Evolutionary conservation across 2,113 vertebrate species (phyloP), one percentile per base, ranked within the genome.

Genomic region (Andinoacara biseriatus): DNA sequence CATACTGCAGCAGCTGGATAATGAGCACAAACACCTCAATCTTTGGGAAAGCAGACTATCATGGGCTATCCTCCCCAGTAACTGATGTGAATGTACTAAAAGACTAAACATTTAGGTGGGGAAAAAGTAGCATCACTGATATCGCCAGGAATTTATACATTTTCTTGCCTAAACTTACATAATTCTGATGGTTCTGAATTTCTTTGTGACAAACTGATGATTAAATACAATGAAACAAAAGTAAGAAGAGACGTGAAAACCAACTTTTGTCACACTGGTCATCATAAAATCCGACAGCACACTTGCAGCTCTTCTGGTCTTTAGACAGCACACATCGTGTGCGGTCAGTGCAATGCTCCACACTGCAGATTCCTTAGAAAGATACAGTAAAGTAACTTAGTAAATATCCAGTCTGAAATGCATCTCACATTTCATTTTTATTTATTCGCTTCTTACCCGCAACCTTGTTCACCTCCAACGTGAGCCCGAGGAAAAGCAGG

Each of bases 221-320:
- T 11, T 5, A 14, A 29, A 18, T 11, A 35, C 0, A 57, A 22
- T 18, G 22, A 58, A 40, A 20, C 40, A 0, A 43, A 0, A 2
- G 24, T 5, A 10, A 80, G 26, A 33, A 11, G 9, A 0, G 10
- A 35, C 46, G 17, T 15, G 5, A 56, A 26, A 3, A 0, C 74
- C n/a, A 89, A 95, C 95, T 81, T 92, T 90, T 92, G 61, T 94
- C 94, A 83, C 95, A 96, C 1, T 29, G 61, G 76, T 95, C 92
- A 7, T 82, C 90, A 74, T 95, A 96, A 85, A 89, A 94, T 1
- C 92, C 93, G 2, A 7, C 3, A 15, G 62, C 61, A 38, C 95
- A 96, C 33, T 80, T 94, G 91, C 95, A 96, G 54, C 76, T 86
- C 17, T n/a, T 83, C 7, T 74, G 89, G 87, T 94, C 93, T 20